Evolutionary conservation across 2,797 vertebrate species (phyloP).

Genomic region (Coracias cyanogaster): DNA sequence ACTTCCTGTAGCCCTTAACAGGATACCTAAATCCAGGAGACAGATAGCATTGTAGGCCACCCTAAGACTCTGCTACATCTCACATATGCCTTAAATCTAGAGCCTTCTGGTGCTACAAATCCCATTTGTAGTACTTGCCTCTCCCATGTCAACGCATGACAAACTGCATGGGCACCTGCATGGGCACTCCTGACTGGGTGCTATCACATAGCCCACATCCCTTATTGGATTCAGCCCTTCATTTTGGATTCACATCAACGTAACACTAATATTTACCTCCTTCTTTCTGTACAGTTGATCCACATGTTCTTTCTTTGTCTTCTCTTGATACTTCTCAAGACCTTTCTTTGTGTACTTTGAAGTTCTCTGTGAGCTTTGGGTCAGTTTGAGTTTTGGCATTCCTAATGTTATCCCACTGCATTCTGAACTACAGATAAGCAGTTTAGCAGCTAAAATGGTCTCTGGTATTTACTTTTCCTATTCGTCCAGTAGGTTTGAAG

Average conservation of each 20-base stretch:
- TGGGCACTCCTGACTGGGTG: background rate
- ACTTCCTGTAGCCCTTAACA: background rate
- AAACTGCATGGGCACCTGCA: background rate
- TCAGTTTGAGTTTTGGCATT: background rate
- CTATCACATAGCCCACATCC: background rate
- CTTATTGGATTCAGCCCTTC: background rate
- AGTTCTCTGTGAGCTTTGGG: background rate
- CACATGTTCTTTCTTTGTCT: background rate
- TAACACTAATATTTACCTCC: background rate
- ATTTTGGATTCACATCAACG: background rate
- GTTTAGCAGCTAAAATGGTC: background rate
- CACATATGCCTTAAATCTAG: background rate
- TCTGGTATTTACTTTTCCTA: background rate
- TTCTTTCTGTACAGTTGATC: background rate
- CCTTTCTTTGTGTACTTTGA: background rate
- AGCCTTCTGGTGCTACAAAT: background rate
- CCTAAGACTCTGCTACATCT: background rate
- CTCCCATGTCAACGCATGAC: background rate
- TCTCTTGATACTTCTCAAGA: background rate
- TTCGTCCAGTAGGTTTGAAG: background rate
- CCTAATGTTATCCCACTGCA: background rate
- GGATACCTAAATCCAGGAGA: background rate
- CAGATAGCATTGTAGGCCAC: background rate
- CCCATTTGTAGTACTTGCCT: background rate
- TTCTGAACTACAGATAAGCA: background rate